Percentiles rank a stretch among this genome's conserved stretches.
phyloP scores from a whole-genome alignment of 53 echinoderm and acorn worm genomes.

The Zoroaster sp. region DNA sequence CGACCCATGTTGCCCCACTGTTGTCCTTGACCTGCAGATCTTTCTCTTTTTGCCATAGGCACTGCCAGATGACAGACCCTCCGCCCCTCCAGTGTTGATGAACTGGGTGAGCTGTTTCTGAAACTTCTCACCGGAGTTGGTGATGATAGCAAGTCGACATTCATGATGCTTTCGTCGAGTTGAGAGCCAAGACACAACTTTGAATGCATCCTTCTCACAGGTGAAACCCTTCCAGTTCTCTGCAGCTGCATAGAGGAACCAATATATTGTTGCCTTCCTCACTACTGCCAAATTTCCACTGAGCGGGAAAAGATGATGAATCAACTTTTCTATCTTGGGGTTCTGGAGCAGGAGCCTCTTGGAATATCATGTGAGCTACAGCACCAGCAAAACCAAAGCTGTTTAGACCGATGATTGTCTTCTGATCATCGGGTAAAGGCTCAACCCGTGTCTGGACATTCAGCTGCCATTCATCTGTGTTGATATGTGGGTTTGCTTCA shows the following conservation, averaged over 20 bases:
- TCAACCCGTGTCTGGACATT: conserved; percentile 71
- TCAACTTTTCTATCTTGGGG: not conserved
- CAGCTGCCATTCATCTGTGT: conserved; percentile 70
- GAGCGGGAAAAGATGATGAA: not conserved
- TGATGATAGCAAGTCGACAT: conserved; percentile 75
- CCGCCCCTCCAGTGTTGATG: conserved; percentile 36
- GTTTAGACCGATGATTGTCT: conserved; percentile 83
- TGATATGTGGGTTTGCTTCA: conserved; percentile 72
- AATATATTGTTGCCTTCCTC: conserved; percentile 68
- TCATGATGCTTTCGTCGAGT: conserved; percentile 82
- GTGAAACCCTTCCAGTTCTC: conserved; percentile 70
- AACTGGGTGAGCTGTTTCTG: conserved; percentile 1
- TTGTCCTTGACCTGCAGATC: conserved; percentile 93
- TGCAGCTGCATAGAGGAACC: conserved; percentile 78
- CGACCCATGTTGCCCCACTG: conserved; percentile 94
- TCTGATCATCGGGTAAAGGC: conserved; percentile 60
- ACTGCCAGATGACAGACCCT: conserved; percentile 50
- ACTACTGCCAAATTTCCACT: conserved; percentile 79
- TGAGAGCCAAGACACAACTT: conserved; percentile 81
- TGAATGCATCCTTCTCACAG: conserved; percentile 74
- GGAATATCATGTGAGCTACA: conserved; percentile 83
- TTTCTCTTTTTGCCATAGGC: conserved; percentile 47
- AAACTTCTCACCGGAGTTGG: conserved; percentile 68
- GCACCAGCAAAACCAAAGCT: conserved; percentile 97
- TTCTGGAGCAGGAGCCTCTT: conserved; percentile 66